phyloP scores from a whole-genome alignment of 2,888 invertebrate genomes.

The Lycaena phlaeas region DNA sequence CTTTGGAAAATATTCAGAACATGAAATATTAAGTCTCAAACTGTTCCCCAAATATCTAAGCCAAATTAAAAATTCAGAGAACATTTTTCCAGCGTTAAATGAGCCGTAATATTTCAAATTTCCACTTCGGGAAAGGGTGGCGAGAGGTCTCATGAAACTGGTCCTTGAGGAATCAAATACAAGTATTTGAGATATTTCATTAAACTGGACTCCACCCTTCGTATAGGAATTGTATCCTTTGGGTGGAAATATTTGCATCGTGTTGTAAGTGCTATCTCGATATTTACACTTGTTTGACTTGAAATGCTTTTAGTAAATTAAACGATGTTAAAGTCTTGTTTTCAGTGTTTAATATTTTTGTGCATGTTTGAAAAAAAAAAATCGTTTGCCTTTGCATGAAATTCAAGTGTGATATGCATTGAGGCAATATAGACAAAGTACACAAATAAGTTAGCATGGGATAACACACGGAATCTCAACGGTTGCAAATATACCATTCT shows the following conservation, averaged over 20 bases:
- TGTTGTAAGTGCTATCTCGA: slow-evolving; percentile 3
- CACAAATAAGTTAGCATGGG: too few species aligned
- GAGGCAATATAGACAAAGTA: too few species aligned
- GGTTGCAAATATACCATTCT: too few species aligned
- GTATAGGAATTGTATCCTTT: not conserved
- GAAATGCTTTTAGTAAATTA: not conserved
- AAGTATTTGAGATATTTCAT: slow-evolving; percentile 67
- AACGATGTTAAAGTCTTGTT: not conserved
- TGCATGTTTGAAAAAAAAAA: too few species aligned
- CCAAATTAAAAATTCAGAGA: slow-evolving; percentile 43
- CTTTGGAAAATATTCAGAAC: slow-evolving; percentile 23
- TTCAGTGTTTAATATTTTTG: too few species aligned
- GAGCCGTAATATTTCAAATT: slow-evolving; percentile 14
- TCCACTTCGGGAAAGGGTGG: slow-evolving; percentile 4
- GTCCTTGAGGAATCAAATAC: slow-evolving; percentile 48
- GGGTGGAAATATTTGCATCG: not conserved
- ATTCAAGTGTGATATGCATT: too few species aligned
- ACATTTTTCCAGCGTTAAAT: slow-evolving; percentile 25
- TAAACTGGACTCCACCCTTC: slow-evolving; percentile 32
- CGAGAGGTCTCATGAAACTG: slow-evolving; percentile 26
- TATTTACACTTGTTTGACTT: slow-evolving; percentile 4
- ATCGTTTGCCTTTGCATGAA: too few species aligned
- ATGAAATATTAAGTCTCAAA: slow-evolving; percentile 35
- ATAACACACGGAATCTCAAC: too few species aligned
- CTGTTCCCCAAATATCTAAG: slow-evolving; percentile 43